Percentiles rank a stretch among this genome's conserved stretches.
Conservation (phyloP, 2,113 vertebrate genomes). For the Leucoraja erinaceus region DNA sequence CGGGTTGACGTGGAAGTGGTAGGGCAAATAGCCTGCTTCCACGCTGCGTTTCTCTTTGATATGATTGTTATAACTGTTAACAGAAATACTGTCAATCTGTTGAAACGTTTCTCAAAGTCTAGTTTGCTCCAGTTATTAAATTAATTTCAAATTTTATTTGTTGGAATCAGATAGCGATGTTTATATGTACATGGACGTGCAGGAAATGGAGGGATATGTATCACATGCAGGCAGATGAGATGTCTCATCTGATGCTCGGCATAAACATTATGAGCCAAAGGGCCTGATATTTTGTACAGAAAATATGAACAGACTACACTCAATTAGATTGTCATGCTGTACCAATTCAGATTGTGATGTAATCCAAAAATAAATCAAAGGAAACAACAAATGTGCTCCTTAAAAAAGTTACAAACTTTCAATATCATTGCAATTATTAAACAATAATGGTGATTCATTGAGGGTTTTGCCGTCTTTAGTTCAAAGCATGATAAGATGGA, state of each 20-base stretch:
- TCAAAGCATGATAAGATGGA: background rate
- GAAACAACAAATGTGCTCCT: background rate
- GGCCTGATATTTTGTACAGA: background rate
- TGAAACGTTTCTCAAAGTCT: background rate
- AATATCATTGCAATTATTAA: background rate
- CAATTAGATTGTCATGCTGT: background rate
- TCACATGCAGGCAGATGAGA: no score
- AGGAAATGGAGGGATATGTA: no score
- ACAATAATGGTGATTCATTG: background rate
- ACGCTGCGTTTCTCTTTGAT: background rate
- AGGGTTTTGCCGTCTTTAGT: background rate
- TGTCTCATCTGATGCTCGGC: no score
- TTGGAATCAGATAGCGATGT: background rate
- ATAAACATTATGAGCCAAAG: no score
- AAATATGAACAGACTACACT: background rate
- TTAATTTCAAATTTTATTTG: background rate
- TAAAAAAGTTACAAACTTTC: conserved; percentile 4
- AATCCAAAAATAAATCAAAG: background rate
- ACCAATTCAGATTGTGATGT: background rate
- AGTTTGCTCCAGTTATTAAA: background rate
- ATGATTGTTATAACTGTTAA: background rate
- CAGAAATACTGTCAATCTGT: background rate
- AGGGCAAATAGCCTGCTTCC: no score
- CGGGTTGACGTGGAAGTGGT: no score
- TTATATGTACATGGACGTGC: no score